Evolutionary conservation across 92 coral and sea anemone genomes (phyloP).

Genomic region (Palythoa grandis): DNA sequence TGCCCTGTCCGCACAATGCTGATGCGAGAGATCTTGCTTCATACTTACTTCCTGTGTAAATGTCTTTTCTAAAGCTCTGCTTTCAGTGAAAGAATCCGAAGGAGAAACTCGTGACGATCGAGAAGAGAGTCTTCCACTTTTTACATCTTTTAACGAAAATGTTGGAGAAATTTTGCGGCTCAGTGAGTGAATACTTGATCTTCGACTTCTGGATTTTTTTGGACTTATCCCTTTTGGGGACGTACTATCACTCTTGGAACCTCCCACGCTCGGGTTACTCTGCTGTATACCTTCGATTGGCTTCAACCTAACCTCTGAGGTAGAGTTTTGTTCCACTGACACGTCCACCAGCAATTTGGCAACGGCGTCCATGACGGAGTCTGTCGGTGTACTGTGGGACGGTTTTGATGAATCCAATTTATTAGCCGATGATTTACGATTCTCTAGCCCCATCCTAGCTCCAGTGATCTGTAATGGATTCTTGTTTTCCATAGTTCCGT

Average conservation of each 20-base stretch:
- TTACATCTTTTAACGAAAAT: constrained; percentile 4
- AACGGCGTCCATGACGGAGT: constrained; percentile 24
- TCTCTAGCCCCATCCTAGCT: constrained; percentile 36
- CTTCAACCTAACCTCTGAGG: background rate
- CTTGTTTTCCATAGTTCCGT: background rate
- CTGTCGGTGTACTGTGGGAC: constrained; percentile 9
- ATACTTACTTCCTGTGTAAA: background rate
- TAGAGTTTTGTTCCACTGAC: background rate
- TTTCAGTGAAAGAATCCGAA: constrained; percentile 4
- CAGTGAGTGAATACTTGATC: constrained; percentile 38
- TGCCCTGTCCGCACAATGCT: background rate
- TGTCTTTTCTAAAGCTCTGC: background rate
- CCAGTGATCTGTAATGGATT: constrained; percentile 21
- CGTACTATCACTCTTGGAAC: background rate
- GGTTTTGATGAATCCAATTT: background rate
- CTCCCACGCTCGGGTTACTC: constrained; percentile 24
- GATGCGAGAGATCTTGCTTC: background rate
- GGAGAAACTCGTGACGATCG: constrained; percentile 5
- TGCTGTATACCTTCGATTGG: background rate
- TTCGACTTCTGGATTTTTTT: constrained; percentile 22
- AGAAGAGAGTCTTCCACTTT: background rate
- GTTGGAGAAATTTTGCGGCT: constrained; percentile 42
- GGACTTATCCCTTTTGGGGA: constrained; percentile 8
- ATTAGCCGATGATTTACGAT: constrained; percentile 11
- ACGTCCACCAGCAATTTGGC: constrained; percentile 1